phyloP scores from a whole-genome alignment of 2,113 vertebrate genomes.

The Toxostoma redivivum region DNA sequence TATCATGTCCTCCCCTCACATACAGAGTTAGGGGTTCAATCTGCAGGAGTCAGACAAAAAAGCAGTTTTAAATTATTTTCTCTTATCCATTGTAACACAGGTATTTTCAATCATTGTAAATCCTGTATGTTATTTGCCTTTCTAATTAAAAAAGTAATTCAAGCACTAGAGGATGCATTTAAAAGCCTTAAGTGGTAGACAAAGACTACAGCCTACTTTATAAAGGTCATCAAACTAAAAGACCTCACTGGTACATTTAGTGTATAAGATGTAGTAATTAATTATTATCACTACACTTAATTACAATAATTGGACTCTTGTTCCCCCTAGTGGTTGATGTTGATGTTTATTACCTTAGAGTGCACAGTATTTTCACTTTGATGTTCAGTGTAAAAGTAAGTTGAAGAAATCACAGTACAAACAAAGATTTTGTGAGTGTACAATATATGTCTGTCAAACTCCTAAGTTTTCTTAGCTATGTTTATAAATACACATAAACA shows the following conservation, averaged over 20 bases:
- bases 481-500: neutral
- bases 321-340: slow-evolving; percentile 14
- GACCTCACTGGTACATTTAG: neutral
- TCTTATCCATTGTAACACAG: neutral
- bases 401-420: neutral
- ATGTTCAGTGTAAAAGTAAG: neutral
- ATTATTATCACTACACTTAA: neutral
- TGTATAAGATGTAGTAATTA: neutral
- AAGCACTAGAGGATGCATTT: neutral
- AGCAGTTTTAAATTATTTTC: neutral
- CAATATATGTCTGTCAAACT: neutral
- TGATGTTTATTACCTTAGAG: neutral
- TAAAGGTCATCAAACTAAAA: neutral
- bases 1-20: neutral
- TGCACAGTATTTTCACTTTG: neutral
- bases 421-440: neutral
- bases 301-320: neutral
- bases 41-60: neutral
- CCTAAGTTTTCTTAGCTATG: neutral
- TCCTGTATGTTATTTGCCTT: neutral
- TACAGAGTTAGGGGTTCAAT: neutral
- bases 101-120: neutral
- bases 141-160: neutral
- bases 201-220: neutral
- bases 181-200: neutral